phyloP scores from a whole-genome alignment of 2,888 invertebrate species.

The Schizotus pectinicornis region DNA sequence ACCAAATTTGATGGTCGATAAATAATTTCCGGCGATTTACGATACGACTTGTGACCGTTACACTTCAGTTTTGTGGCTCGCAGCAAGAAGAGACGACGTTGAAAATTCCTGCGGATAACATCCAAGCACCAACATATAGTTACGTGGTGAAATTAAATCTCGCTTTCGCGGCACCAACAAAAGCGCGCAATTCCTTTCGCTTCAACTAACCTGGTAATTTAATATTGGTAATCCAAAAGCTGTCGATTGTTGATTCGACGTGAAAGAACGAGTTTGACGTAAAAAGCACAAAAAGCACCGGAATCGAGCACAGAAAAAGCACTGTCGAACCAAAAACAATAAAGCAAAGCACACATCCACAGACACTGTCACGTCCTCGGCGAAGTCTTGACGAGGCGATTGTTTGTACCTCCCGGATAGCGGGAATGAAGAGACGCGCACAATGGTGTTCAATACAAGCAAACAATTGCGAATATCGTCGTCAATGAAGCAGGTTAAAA shows the following conservation, averaged over 20 bases:
- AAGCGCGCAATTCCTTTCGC: constrained; percentile 4
- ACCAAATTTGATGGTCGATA: neutral
- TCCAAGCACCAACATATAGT: neutral
- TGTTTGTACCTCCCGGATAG: constrained; percentile 18
- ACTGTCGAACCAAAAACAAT: constrained; percentile 1
- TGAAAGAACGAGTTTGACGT: constrained; percentile 1
- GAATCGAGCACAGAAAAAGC: constrained; percentile 14
- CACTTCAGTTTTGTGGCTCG: neutral
- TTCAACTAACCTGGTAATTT: constrained; percentile 37
- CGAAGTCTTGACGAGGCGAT: neutral
- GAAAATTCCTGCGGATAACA: neutral
- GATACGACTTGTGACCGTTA: neutral
- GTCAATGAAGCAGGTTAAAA: constrained; percentile 18
- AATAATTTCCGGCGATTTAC: neutral
- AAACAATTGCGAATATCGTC: constrained; percentile 21
- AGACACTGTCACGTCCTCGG: neutral
- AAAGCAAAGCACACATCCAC: constrained; percentile 7
- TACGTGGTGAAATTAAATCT: constrained; percentile 1
- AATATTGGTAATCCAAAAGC: constrained; percentile 34
- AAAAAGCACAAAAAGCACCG: constrained; percentile 11
- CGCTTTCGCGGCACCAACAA: neutral
- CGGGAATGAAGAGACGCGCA: constrained; percentile 10
- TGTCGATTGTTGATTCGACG: constrained; percentile 2
- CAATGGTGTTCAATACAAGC: constrained; percentile 6
- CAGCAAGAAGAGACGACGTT: neutral